Percentiles rank a stretch among this genome's conserved stretches.
These are phyloP conservation scores for Saccostrea glomerata DNA, from an alignment of 1,140 invertebrate genomes.

Conservation along the genomic window DNA sequence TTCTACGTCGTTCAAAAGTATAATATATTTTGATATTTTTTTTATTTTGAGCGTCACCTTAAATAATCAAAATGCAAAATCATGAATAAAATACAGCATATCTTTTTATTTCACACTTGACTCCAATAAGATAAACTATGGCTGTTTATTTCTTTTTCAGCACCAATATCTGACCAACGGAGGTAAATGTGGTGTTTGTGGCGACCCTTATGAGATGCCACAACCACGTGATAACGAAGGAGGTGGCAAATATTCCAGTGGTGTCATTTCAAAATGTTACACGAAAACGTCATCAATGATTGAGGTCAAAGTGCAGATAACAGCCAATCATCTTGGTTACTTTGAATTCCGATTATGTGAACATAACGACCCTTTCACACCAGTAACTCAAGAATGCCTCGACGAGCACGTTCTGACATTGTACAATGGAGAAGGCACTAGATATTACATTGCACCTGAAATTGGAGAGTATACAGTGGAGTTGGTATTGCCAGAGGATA, in stretches of 20 bases:
- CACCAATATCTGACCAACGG: conserved; percentile 78
- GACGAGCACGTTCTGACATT: conserved; percentile 52
- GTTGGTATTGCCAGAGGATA: conserved; percentile 84
- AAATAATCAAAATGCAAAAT: too few relatives aligned
- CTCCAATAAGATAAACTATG: not conserved
- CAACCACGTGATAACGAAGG: conserved; percentile 89
- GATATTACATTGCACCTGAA: conserved; percentile 37
- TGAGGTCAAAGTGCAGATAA: conserved; percentile 61
- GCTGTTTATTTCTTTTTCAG: not conserved
- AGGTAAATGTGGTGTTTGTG: conserved; percentile 93
- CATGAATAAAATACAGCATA: too few relatives aligned
- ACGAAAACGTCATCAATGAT: conserved; percentile 68
- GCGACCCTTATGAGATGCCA: conserved; percentile 88
- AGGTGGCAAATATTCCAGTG: conserved; percentile 83
- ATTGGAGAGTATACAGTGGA: conserved; percentile 25
- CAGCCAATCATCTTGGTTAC: conserved; percentile 68
- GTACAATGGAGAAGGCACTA: conserved; percentile 39
- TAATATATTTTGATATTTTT: too few relatives aligned
- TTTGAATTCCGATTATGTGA: conserved; percentile 73
- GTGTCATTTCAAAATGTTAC: conserved; percentile 61
- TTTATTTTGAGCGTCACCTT: too few relatives aligned
- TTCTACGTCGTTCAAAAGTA: too few relatives aligned
- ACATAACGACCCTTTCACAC: conserved; percentile 80
- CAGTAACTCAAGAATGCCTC: conserved; percentile 69
- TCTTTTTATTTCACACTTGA: too few relatives aligned